Conservation (phyloP, 2,888 invertebrate species). For the Cerastis rubricosa region DNA sequence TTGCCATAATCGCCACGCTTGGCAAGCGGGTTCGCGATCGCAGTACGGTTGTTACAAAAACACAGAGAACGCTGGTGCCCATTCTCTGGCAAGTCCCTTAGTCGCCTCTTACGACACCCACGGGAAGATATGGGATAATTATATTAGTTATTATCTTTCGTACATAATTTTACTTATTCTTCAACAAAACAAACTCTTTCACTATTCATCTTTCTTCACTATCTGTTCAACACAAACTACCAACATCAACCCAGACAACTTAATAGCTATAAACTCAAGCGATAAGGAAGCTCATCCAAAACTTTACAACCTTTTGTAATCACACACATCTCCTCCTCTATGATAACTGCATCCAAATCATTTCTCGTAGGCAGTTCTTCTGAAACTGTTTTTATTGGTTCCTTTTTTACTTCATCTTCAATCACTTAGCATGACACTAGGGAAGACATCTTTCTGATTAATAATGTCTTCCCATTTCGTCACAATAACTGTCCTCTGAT, state of each 20-base stretch:
- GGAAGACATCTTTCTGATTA: neutral
- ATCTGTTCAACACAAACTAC: slow-evolving; percentile 8
- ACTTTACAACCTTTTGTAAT: slow-evolving; percentile 53
- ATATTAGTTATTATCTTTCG: neutral
- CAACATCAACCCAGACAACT: slow-evolving; percentile 24
- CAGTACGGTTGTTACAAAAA: too few relatives aligned
- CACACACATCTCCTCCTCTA: slow-evolving; percentile 51
- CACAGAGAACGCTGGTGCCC: too few relatives aligned
- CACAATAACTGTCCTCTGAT: neutral
- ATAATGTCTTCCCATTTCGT: neutral
- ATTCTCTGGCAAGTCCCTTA: too few relatives aligned
- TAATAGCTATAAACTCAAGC: slow-evolving; percentile 27
- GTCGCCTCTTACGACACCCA: too few relatives aligned
- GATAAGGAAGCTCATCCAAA: slow-evolving; percentile 52
- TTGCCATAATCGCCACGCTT: too few relatives aligned
- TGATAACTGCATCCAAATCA: slow-evolving; percentile 52
- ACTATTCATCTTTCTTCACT: neutral
- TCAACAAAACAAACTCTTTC: neutral
- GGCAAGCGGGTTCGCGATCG: too few relatives aligned
- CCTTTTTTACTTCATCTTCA: neutral
- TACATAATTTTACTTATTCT: neutral
- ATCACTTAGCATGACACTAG: too few relatives aligned
- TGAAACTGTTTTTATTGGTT: neutral
- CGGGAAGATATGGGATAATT: too few relatives aligned
- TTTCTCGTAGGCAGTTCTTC: neutral